These are phyloP conservation scores for Pogona vitticeps DNA, from an alignment of 2,113 vertebrate species.

Conservation along the genomic window DNA sequence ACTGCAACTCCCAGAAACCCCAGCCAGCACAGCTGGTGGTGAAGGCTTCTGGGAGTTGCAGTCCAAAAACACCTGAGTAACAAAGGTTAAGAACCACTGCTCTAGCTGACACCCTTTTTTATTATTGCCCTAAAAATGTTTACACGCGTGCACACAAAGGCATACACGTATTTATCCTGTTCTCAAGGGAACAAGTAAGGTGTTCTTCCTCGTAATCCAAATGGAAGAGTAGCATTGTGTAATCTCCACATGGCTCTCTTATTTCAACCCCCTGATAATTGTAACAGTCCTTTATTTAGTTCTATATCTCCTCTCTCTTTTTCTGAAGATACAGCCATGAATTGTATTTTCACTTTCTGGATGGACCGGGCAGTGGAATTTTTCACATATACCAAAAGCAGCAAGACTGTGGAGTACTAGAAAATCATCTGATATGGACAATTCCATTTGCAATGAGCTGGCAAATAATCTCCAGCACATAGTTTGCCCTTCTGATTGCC, in stretches of 20 bases:
- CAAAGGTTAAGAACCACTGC: no score
- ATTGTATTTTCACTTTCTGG: not conserved
- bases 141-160: not conserved
- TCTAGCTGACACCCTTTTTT: not conserved
- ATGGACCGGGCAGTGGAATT: not conserved
- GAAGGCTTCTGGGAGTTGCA: no score
- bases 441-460: not conserved
- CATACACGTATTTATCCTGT: not conserved
- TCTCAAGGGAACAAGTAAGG: not conserved
- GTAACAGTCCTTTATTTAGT: not conserved
- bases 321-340: not conserved
- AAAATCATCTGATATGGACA: not conserved
- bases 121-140: no score
- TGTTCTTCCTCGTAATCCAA: not conserved
- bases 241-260: not conserved
- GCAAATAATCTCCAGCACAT: not conserved
- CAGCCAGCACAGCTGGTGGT: no score
- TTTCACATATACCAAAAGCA: not conserved
- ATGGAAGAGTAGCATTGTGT: not conserved
- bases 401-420: not conserved
- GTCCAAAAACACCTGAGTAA: no score
- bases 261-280: not conserved
- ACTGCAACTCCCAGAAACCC: no score
- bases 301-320: not conserved
- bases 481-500: not conserved